phyloP scores from a whole-genome alignment of 2,888 invertebrate species.

The Xestoiulus laeticollis region DNA sequence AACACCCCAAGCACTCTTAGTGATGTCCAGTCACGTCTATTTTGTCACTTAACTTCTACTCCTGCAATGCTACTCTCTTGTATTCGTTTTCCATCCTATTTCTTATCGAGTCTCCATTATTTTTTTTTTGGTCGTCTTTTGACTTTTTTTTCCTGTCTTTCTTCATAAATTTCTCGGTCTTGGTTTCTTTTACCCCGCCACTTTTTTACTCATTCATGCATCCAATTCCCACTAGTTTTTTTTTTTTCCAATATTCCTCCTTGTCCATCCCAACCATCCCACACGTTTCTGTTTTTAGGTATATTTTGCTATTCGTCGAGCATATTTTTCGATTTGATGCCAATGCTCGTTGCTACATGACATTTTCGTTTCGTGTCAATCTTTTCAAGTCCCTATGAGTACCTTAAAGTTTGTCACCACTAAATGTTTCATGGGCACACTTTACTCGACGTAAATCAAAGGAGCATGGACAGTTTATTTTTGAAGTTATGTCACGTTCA shows the following conservation, averaged over 20 bases:
- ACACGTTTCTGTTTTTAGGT: not conserved
- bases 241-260: not conserved
- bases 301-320: not conserved
- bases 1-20: not conserved
- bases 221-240: not conserved
- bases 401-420: conserved; percentile 46
- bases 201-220: not conserved
- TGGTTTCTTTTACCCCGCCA: not conserved
- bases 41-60: not conserved
- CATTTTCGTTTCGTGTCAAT: conserved; percentile 39
- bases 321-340: conserved; percentile 9
- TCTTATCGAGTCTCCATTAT: not conserved
- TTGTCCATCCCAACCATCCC: not conserved
- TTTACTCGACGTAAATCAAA: conserved; percentile 48
- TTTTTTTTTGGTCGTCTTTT: not conserved
- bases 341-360: conserved; percentile 9
- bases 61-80: not conserved
- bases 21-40: not conserved
- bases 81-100: not conserved
- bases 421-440: conserved; percentile 48
- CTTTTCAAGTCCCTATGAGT: conserved; percentile 42
- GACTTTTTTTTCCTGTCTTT: not conserved
- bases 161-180: conserved; percentile 21
- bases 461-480: conserved; percentile 30
- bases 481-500: conserved; percentile 47